These are phyloP conservation scores for Parazoanthus swiftii DNA, from an alignment of 92 coral and sea anemone species.

Conservation along the genomic window DNA sequence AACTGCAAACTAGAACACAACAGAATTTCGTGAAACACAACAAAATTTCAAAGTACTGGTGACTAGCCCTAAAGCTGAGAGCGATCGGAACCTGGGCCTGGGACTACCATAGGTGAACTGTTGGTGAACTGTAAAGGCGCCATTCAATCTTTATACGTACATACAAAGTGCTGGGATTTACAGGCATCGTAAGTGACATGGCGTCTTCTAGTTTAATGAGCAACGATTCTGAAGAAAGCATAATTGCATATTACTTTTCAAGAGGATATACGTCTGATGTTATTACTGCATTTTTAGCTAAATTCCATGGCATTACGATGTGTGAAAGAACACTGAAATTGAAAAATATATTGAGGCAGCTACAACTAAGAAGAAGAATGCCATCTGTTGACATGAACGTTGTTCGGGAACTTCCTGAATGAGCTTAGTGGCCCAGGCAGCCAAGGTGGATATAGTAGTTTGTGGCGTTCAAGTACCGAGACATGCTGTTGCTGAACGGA, in stretches of 20 bases:
- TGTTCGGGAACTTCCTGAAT: constrained; percentile 51
- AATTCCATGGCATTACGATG: constrained; percentile 52
- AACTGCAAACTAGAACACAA: too few relatives aligned
- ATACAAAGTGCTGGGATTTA: constrained; percentile 15
- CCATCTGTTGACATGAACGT: constrained; percentile 49
- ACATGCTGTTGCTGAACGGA: constrained; percentile 50
- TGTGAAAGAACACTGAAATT: constrained; percentile 42
- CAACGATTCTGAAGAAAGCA: constrained; percentile 13
- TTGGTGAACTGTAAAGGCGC: constrained; percentile 12
- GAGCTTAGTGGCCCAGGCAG: constrained; percentile 55
- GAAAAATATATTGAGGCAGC: constrained; percentile 51
- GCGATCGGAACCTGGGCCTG: not conserved
- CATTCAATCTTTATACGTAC: not conserved
- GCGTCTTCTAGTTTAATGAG: not conserved
- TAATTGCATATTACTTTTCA: constrained; percentile 41
- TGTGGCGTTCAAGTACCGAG: constrained; percentile 64
- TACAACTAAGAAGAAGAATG: constrained; percentile 54
- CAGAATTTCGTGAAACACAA: too few relatives aligned
- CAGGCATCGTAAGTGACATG: constrained; percentile 3
- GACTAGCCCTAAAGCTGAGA: too few relatives aligned
- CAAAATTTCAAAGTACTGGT: too few relatives aligned
- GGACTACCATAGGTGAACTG: not conserved
- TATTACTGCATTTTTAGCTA: constrained; percentile 43
- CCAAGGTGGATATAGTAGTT: constrained; percentile 53
- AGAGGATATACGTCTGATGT: constrained; percentile 45